Percentiles rank a stretch among this genome's conserved stretches.
These are phyloP conservation scores for Coturnix japonica DNA, from an alignment of 2,113 vertebrate genomes.

Conservation along the genomic window DNA sequence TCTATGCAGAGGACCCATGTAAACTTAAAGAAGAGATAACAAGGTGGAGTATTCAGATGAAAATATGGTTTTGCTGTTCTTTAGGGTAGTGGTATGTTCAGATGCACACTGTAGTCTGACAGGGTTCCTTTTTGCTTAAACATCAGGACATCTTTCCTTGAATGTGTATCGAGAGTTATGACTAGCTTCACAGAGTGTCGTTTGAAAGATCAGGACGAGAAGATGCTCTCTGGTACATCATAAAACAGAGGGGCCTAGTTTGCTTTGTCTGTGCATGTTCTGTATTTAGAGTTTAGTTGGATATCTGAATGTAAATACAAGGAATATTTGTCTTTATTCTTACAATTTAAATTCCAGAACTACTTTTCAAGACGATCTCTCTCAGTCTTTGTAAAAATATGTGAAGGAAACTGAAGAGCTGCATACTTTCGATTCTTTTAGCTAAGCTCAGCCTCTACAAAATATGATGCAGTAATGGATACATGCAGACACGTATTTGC, in stretches of 20 bases:
- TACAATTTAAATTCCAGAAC: conserved; percentile 12
- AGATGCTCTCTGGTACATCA: background rate
- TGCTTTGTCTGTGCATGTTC: background rate
- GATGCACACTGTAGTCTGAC: background rate
- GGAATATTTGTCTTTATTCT: conserved; percentile 13
- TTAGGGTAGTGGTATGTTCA: background rate
- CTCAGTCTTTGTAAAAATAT: background rate
- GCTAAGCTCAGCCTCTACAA: background rate
- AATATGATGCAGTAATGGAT: background rate
- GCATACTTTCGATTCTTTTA: conserved; percentile 5
- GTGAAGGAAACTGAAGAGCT: background rate
- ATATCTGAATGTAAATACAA: background rate
- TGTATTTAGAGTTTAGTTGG: background rate
- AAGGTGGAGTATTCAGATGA: conserved; percentile 76
- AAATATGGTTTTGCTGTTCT: background rate
- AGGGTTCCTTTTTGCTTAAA: background rate
- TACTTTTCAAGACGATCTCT: conserved; percentile 17
- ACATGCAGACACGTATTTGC: background rate
- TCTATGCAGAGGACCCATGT: conserved; percentile 90
- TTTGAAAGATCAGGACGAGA: background rate
- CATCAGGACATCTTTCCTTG: background rate
- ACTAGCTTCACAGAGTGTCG: background rate
- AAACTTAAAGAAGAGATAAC: conserved; percentile 92
- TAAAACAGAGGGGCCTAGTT: background rate
- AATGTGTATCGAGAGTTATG: background rate